Evolutionary conservation across 1,140 invertebrate species (phyloP), one percentile per base, ranked within the genome.

Genomic region (Drosophila sturtevanti): DNA sequence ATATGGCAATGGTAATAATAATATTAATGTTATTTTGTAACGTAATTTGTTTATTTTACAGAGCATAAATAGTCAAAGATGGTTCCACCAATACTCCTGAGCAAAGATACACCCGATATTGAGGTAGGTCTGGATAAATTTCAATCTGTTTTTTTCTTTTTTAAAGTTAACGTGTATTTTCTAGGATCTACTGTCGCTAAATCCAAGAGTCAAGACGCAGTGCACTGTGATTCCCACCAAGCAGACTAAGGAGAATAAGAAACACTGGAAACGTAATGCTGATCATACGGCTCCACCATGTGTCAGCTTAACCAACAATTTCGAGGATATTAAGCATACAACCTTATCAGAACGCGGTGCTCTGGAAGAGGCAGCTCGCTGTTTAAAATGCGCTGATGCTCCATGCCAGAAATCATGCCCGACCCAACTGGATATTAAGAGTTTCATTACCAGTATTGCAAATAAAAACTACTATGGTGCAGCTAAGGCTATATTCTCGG

Each of bases 381-480:
- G 98, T 91, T 93, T 99, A 7, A 99, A 99, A 92, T 99, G 98
- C 92, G 98, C 97, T 0, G 99, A 99, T 93, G 98, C 98, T 0
- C 98, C 98, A 0, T 99, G 98, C 91, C 98, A 99, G 93, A 99
- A 99, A 92, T 98, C 97, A 4, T 99, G 98, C 89, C 98, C 98
- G 0, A 99, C 98, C 0, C 98, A 99, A 92, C 92, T 99, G 34
- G 98, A 99, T 89, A 95, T 99, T 55, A 99, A 99, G 92, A 95
- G 95, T 27, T 99, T 99, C 89, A 99, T 99, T 54, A 97, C 97
- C 0, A 98, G 97, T 85, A 99, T 99, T 81, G 95, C 98, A 35
- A 99, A 98, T 90, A 99, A 98, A 62, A 99, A 99, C 92, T 99
- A 98, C 89, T 99, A 99, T 93, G 98, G 99, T 24, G 98, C 99